Percentiles rank a stretch among this genome's conserved stretches.
phyloP scores from a whole-genome alignment of 1,140 invertebrate species.

The Drosophila prosaltans region DNA sequence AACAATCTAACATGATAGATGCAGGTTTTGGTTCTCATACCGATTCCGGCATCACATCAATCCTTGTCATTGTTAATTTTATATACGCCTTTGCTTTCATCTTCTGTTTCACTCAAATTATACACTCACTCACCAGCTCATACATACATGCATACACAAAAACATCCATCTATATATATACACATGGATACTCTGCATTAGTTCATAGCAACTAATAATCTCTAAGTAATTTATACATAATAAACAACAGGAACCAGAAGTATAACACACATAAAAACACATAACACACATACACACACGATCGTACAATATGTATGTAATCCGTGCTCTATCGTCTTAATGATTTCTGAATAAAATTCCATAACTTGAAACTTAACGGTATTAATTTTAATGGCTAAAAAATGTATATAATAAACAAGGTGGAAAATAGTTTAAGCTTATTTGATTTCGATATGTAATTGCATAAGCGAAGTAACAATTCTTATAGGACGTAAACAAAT shows the following conservation, averaged over 20 bases:
- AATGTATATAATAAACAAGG: neutral
- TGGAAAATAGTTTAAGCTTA: too few relatives aligned
- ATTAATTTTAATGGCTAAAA: neutral
- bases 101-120: constrained; percentile 42
- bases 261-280: constrained; percentile 18
- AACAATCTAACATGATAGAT: constrained; percentile 57
- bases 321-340: constrained; percentile 66
- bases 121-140: constrained; percentile 15
- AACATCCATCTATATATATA: constrained; percentile 31
- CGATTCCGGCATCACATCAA: constrained; percentile 32
- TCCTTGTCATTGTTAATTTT: constrained; percentile 56
- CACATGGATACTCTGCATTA: constrained; percentile 62
- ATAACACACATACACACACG: constrained; percentile 41
- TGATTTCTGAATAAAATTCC: constrained; percentile 76
- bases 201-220: constrained; percentile 71
- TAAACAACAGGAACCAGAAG: constrained; percentile 33
- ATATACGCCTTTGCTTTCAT: constrained; percentile 56
- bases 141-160: constrained; percentile 34
- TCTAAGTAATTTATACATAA: constrained; percentile 76
- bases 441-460: too few relatives aligned
- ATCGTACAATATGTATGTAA: constrained; percentile 56
- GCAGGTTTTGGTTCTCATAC: constrained; percentile 14
- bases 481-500: too few relatives aligned
- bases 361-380: constrained; percentile 29
- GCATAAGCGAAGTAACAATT: too few relatives aligned